phyloP scores from a whole-genome alignment of 1,140 invertebrate genomes.

The Centruroides sculpturatus region DNA sequence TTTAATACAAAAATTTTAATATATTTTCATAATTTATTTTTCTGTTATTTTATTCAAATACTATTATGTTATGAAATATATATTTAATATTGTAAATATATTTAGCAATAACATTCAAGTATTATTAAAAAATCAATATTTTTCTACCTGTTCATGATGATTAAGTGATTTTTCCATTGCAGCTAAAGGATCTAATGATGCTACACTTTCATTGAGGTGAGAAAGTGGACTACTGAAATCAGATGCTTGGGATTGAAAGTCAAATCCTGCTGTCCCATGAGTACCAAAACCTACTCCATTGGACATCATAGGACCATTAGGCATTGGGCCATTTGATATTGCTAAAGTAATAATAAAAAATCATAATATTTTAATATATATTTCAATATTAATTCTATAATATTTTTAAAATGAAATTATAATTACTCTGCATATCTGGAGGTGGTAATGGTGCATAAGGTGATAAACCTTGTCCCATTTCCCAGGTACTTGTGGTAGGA shows the following conservation, averaged over 20 bases:
- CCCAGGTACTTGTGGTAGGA: constrained; percentile 84
- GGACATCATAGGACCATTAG: constrained; percentile 9
- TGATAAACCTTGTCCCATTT: constrained; percentile 71
- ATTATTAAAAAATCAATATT: neutral
- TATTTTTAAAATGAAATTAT: no score
- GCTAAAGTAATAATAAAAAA: neutral
- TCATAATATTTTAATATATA: no score
- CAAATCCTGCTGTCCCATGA: constrained; percentile 4
- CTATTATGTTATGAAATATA: no score
- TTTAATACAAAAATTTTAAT: no score
- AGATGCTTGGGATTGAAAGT: constrained; percentile 18
- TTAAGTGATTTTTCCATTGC: constrained; percentile 82
- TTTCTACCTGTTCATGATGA: constrained; percentile 17
- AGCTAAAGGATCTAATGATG: constrained; percentile 70
- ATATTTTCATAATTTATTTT: no score
- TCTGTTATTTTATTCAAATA: no score
- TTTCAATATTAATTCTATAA: no score
- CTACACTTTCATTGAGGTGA: constrained; percentile 62
- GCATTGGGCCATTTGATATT: constrained; percentile 13
- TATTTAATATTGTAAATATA: no score
- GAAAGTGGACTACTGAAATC: constrained; percentile 43
- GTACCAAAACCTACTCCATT: constrained; percentile 4
- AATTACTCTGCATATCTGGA: constrained; percentile 72
- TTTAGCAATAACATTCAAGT: neutral
- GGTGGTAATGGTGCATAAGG: constrained; percentile 53